Evolutionary conservation across 2,113 vertebrate genomes (phyloP), one percentile per base, ranked within the genome.

Genomic region (Hipposideros armiger): DNA sequence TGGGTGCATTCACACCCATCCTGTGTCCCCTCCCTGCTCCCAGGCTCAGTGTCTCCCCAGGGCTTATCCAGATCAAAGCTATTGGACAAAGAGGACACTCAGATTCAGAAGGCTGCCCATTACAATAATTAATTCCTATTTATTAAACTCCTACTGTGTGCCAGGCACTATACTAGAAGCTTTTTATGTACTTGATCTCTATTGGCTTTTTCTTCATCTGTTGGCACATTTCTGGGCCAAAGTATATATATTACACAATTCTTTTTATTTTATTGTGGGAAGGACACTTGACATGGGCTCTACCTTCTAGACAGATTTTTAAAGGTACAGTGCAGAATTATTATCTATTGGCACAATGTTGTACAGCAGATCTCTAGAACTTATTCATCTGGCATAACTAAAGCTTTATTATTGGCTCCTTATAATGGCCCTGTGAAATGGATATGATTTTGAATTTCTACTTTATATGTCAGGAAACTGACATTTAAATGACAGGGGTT

Each of bases 11-110:
- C 30, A 85, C 69, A 87, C n/a, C 28, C 0, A 16, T 47, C 45
- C 1, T 9, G 0, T 3, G n/a, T 1, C 42, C 45, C 42, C 32
- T 26, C 60, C 28, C 30, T 5, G 10, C 14, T 11, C 15, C 64
- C 26, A 42, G 16, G 14, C 15, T 60, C 11, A 24, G 74, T 32
- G 42, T 47, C 56, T 86, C 26, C 47, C 50, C 16, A 42, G 36
- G 47, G 28, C 69, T 28, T 22, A 87, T 82, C 54, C 30, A 54
- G 36, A 91, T 22, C 11, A 67, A 91, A 50, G 42, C 70, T 36
- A 20, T 47, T 72, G 22, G 10, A 60, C 73, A 73, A 67, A 73
- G n/a, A 86, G 67, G 28, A 36, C 52, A 42, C 17, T 40, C 64
- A 67, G n/a, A 16, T 87, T 87, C 85, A 73, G 86, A 86, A n/a